These are phyloP conservation scores for Brachypalpus laphriformis DNA, from an alignment of 2,888 invertebrate genomes.

Conservation along the genomic window DNA sequence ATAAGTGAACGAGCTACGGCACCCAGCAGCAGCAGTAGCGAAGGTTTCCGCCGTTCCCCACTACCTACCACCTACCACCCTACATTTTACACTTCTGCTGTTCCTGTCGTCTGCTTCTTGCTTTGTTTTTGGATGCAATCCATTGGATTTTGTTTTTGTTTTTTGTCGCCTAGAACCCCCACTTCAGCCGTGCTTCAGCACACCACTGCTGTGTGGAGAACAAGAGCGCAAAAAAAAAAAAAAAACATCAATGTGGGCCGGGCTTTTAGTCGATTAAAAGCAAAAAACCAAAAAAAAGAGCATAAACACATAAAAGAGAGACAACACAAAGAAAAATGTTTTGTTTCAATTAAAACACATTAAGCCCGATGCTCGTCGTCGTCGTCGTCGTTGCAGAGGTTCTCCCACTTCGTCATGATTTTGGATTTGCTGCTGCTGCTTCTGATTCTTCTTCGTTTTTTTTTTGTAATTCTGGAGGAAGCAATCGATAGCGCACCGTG, in stretches of 20 bases:
- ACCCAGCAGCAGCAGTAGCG: background rate
- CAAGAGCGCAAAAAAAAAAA: background rate
- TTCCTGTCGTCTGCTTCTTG: background rate
- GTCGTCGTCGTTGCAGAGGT: conserved; percentile 14
- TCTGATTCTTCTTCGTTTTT: conserved; percentile 24
- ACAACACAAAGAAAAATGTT: conserved; percentile 63
- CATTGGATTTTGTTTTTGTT: conserved; percentile 31
- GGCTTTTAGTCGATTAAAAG: conserved; percentile 65
- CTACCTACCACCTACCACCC: too few species aligned
- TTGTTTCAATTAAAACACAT: conserved; percentile 71
- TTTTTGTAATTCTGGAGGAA: conserved; percentile 4
- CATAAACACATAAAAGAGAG: conserved; percentile 57
- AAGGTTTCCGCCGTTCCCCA: background rate
- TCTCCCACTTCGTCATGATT: conserved; percentile 59
- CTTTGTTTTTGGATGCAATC: conserved; percentile 25
- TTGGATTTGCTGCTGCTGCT: conserved; percentile 48
- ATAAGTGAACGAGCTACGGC: conserved; percentile 10
- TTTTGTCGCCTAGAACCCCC: conserved; percentile 52
- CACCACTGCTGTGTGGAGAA: background rate
- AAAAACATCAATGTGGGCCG: conserved; percentile 60
- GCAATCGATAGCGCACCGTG: conserved; percentile 59
- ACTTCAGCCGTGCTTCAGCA: conserved; percentile 9
- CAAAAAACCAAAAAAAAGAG: background rate
- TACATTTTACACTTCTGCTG: conserved; percentile 35
- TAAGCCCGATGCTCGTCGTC: conserved; percentile 30